Conservation (phyloP, 2,797 vertebrate genomes). For the Anableps anableps region DNA sequence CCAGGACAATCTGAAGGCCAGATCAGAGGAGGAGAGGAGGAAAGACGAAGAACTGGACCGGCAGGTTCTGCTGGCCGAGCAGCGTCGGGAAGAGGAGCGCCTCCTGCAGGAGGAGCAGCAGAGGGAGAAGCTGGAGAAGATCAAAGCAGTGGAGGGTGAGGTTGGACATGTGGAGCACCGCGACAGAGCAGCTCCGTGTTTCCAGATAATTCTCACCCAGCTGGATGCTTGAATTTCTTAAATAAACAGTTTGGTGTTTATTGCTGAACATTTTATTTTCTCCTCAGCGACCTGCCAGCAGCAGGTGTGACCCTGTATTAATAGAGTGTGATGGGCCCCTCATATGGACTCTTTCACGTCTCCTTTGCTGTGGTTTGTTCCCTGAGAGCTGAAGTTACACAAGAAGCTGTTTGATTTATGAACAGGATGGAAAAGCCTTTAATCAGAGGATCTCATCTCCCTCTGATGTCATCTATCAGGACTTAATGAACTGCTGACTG, state of each 20-base stretch:
- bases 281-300: slow-evolving; percentile 43
- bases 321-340: slow-evolving; percentile 37
- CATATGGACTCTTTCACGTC: slow-evolving; percentile 31
- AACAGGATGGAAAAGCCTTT: slow-evolving; percentile 63
- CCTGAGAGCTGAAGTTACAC: slow-evolving; percentile 22
- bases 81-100: slow-evolving; percentile 92
- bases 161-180: not conserved
- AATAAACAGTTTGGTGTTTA: slow-evolving; percentile 9
- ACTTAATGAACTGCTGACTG: slow-evolving; percentile 82
- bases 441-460: slow-evolving; percentile 69
- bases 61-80: slow-evolving; percentile 91
- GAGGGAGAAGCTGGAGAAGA: slow-evolving; percentile 89
- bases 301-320: slow-evolving; percentile 32
- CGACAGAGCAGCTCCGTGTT: not conserved
- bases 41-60: slow-evolving; percentile 91
- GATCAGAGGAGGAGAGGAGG: slow-evolving; percentile 83
- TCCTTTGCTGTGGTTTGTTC: slow-evolving; percentile 26
- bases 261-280: slow-evolving; percentile 32
- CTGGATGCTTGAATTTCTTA: not conserved
- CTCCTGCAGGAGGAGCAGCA: slow-evolving; percentile 91
- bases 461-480: slow-evolving; percentile 81
- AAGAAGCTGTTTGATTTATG: slow-evolving; percentile 63
- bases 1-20: slow-evolving; percentile 80
- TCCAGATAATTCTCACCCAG: not conserved
- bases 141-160: slow-evolving; percentile 94